Percentiles rank a stretch among this genome's conserved stretches.
Evolutionary conservation across 2,113 vertebrate species (phyloP).

Genomic region (Engystomops pustulosus): DNA sequence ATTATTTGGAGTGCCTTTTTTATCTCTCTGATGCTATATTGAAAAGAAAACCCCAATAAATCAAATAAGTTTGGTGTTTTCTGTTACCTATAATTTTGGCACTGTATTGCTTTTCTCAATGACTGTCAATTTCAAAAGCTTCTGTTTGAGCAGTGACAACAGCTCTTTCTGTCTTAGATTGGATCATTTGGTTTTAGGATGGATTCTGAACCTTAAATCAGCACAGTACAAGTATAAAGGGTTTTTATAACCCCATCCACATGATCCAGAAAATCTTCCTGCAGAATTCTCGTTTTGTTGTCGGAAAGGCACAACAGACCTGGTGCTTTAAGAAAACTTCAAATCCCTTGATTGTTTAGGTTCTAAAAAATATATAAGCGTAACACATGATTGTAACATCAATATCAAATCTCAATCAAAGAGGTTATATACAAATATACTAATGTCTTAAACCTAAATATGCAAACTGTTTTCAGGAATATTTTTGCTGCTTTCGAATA

Average conservation of each 20-base stretch:
- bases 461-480: not conserved
- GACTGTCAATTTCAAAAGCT: too few species aligned
- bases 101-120: not conserved
- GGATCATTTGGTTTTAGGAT: too few species aligned
- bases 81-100: not conserved
- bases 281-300: too few species aligned
- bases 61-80: not conserved
- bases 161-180: too few species aligned
- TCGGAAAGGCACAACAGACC: too few species aligned
- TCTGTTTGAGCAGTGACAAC: too few species aligned
- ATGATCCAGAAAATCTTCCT: too few species aligned
- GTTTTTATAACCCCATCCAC: too few species aligned
- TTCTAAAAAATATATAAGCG: not conserved
- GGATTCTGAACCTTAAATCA: too few species aligned
- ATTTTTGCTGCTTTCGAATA: not conserved
- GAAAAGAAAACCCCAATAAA: not conserved
- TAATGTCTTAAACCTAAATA: not conserved
- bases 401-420: not conserved
- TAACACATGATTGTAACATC: slow-evolving; percentile 6
- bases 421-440: not conserved
- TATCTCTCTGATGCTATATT: not conserved
- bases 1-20: not conserved
- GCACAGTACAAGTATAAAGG: too few species aligned
- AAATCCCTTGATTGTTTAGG: not conserved
- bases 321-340: not conserved